Base-by-base conservation (phyloP, 92 coral and sea anemone species). In the Pocillopora grandis region DNA sequence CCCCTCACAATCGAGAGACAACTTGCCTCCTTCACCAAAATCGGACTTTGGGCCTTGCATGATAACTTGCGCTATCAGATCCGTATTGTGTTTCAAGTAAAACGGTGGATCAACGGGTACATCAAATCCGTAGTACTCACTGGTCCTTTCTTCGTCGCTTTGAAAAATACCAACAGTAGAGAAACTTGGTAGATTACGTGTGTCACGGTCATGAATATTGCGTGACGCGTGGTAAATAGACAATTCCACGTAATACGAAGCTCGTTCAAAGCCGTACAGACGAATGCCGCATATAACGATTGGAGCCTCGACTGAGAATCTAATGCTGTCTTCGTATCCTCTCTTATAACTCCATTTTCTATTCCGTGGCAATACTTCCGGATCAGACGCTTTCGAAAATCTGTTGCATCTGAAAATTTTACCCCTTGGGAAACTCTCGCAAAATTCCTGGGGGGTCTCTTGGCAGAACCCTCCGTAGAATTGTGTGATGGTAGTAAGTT, bases 81-180 rank as follows among this genome's bases (percentile, higher is more conserved):
- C 49, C 19, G 73, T 61, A 12, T 80, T 56, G 62, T 62, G n/a
- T 17, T 72, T 55, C 58, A 87, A 52, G 37, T 75, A 55, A 17
- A 80, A 63, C 21, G 90, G 90, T 18, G 80, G 58, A 42, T 73
- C 6, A 56, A 87, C 55, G 35, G 77, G 68, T 14, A 87, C 81
- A 74, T 87, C 86, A 87, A 72, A 80, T 1, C 86, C 86, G 60
- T 55, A 49, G 20, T 72, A 57, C 33, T 75, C 86, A 1, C 56
- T 62, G 0, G 63, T 74, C 36, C 5, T 14, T 16, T 74, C 78
- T 10, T 52, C 36, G 16, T 74, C 78, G n/a, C 74, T 19, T 10
- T n/a, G 63, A 75, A 20, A 78, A 7, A 71, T 85, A 10, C 89
- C 89, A 16, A 21, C 59, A 11, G 78, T 74, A 19, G 63, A 23